Conservation (phyloP, 2,888 invertebrate species). For the Crepidodera aurea region DNA sequence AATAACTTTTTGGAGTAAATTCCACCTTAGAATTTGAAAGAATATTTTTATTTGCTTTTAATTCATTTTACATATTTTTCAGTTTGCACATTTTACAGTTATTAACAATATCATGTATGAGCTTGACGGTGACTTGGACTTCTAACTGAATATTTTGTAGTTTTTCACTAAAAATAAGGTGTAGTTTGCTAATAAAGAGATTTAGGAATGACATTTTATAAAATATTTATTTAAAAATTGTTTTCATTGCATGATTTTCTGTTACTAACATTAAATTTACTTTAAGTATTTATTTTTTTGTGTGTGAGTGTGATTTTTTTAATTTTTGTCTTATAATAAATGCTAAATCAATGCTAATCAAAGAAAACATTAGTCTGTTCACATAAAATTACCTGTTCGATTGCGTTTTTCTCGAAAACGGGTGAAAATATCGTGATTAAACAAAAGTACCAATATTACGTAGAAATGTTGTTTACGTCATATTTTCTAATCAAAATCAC, state of each 20-base stretch:
- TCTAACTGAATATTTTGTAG: constrained; percentile 2
- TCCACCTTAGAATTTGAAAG: constrained; percentile 59
- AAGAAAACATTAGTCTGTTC: too few relatives aligned
- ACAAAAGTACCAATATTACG: too few relatives aligned
- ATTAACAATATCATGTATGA: constrained; percentile 22
- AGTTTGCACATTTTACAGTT: neutral
- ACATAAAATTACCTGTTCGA: too few relatives aligned
- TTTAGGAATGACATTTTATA: constrained; percentile 41
- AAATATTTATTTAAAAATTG: constrained; percentile 35
- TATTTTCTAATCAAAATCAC: too few relatives aligned
- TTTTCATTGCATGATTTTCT: neutral
- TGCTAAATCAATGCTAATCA: too few relatives aligned
- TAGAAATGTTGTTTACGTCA: too few relatives aligned
- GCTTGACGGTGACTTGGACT: constrained; percentile 27
- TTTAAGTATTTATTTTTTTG: too few relatives aligned
- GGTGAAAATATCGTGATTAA: too few relatives aligned
- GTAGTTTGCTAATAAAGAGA: constrained; percentile 63
- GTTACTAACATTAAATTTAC: neutral
- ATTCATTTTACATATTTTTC: constrained; percentile 39
- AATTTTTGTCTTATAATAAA: too few relatives aligned
- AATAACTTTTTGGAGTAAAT: constrained; percentile 60
- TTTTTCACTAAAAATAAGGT: constrained; percentile 56
- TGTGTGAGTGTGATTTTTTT: too few relatives aligned
- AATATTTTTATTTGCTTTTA: constrained; percentile 58
- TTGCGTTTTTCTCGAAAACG: too few relatives aligned